Percentiles rank a stretch among this genome's conserved stretches.
These are phyloP conservation scores for Galbula dea DNA, from an alignment of 2,113 vertebrate genomes.

Conservation along the genomic window DNA sequence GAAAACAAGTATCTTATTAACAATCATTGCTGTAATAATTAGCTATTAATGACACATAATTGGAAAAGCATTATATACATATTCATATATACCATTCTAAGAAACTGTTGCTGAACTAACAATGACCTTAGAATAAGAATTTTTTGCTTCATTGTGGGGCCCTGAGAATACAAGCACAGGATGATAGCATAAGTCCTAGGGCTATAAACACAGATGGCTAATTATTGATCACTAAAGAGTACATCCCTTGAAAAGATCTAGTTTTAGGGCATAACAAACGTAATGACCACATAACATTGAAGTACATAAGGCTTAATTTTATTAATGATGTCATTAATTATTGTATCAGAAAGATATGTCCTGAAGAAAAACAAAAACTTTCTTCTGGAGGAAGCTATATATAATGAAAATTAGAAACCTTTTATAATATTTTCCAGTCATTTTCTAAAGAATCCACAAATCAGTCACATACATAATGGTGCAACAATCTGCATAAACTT, in stretches of 20 bases:
- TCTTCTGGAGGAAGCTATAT: not conserved
- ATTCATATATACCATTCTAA: not conserved
- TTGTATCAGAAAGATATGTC: not conserved
- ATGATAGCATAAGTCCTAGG: not conserved
- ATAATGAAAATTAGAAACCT: not conserved
- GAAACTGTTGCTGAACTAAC: not conserved
- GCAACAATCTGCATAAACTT: not conserved
- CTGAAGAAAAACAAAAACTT: not conserved
- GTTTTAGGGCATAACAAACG: not conserved
- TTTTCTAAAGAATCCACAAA: not conserved
- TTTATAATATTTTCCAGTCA: not conserved
- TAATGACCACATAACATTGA: not conserved
- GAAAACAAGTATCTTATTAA: not conserved
- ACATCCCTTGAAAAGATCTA: not conserved
- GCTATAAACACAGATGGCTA: not conserved
- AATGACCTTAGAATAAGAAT: not conserved
- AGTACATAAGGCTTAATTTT: not conserved
- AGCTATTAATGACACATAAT: not conserved
- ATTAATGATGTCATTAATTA: not conserved
- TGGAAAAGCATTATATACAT: not conserved
- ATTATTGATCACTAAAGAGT: not conserved
- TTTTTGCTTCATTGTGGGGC: not conserved
- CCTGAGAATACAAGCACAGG: not conserved
- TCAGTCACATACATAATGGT: accelerated
- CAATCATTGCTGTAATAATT: not conserved